Conservation (phyloP, 2,888 invertebrate genomes). For the Mycalesis mineus region DNA sequence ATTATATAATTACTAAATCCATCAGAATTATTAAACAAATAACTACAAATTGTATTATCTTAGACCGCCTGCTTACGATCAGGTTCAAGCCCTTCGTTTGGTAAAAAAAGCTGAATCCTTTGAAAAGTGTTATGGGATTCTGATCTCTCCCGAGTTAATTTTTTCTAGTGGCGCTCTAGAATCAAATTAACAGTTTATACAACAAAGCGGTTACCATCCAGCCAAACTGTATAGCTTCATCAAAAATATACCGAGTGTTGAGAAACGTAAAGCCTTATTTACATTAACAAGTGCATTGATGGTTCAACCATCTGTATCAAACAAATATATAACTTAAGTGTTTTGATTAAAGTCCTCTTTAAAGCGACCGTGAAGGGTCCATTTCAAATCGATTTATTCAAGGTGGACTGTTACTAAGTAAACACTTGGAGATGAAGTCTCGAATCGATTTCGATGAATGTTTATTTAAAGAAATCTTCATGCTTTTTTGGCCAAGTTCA, state of each 20-base stretch:
- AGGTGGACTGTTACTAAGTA: constrained; percentile 73
- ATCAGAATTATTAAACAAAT: no score
- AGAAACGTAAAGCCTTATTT: constrained; percentile 38
- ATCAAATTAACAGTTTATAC: constrained; percentile 45
- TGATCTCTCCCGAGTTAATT: constrained; percentile 33
- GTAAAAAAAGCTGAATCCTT: background rate
- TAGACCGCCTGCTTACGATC: no score
- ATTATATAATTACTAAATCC: no score
- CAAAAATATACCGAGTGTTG: constrained; percentile 37
- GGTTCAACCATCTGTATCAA: constrained; percentile 19
- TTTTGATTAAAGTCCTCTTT: constrained; percentile 37
- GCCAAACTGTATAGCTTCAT: constrained; percentile 24
- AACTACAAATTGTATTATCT: no score
- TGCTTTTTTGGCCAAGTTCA: constrained; percentile 63
- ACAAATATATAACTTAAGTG: constrained; percentile 24
- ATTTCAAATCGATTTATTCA: constrained; percentile 65
- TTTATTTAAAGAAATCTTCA: constrained; percentile 69
- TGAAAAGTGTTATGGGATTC: background rate
- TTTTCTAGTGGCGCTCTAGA: constrained; percentile 45
- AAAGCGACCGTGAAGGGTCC: constrained; percentile 28
- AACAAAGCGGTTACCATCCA: constrained; percentile 48
- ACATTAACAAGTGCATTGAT: constrained; percentile 32
- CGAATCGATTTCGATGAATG: constrained; percentile 66
- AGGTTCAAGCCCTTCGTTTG: no score
- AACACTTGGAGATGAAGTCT: constrained; percentile 65